Conservation (phyloP, 2,888 invertebrate species). For the Amorpha juglandis region DNA sequence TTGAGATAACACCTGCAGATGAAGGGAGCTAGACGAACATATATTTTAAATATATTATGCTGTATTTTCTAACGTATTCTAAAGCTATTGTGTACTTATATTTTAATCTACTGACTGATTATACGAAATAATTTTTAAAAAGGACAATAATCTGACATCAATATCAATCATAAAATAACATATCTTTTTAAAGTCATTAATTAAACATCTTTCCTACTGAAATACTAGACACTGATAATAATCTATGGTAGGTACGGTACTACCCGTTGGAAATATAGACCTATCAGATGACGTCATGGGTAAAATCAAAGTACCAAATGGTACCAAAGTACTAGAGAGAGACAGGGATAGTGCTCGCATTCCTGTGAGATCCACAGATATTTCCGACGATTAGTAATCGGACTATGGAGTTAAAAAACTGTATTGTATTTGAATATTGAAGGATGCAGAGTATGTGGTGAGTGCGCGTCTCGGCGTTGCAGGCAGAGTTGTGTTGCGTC, state of each 20-base stretch:
- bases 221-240: neutral
- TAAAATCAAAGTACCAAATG: no score
- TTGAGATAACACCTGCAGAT: conserved; percentile 2
- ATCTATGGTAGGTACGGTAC: no score
- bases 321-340: neutral
- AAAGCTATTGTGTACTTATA: conserved; percentile 5
- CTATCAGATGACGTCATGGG: no score
- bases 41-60: neutral
- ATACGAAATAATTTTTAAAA: neutral
- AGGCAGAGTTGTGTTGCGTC: conserved; percentile 43
- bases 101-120: neutral
- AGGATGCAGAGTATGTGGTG: neutral
- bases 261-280: no score
- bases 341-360: neutral
- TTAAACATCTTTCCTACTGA: neutral
- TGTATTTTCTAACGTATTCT: neutral
- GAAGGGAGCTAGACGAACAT: conserved; percentile 2
- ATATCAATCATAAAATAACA: neutral
- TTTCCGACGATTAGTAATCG: neutral
- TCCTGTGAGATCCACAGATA: no score
- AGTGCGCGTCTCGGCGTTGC: no score
- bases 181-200: neutral
- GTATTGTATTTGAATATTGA: neutral
- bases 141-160: conserved; percentile 11
- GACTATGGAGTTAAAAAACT: neutral